These are phyloP conservation scores for Sebastes trivittatus DNA, from an alignment of 2,797 vertebrate genomes.

Conservation along the genomic window DNA sequence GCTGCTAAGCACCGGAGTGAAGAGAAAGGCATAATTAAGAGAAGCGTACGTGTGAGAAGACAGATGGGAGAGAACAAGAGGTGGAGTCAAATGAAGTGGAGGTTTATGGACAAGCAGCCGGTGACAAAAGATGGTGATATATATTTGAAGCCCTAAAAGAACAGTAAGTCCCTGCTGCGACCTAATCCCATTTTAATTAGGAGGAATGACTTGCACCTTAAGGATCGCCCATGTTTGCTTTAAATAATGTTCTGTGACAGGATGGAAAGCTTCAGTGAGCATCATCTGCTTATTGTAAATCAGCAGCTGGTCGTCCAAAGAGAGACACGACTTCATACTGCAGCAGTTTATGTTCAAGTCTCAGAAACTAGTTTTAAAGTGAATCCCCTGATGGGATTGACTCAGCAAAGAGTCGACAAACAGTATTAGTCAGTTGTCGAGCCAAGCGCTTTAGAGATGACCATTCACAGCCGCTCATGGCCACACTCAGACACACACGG, in stretches of 20 bases:
- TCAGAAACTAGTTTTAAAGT: conserved; percentile 17
- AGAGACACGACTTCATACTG: not conserved
- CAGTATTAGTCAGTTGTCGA: not conserved
- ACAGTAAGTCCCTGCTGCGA: not conserved
- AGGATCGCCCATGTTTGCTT: conserved; percentile 16
- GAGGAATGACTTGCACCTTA: conserved; percentile 6
- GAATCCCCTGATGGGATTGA: conserved; percentile 6
- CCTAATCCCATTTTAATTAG: conserved; percentile 30
- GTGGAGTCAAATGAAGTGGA: not conserved
- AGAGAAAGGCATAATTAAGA: conserved; percentile 25
- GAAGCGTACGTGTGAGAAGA: conserved; percentile 29
- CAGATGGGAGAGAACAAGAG: conserved; percentile 28
- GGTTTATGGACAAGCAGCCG: conserved; percentile 27
- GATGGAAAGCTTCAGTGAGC: not conserved
- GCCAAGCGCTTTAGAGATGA: conserved; percentile 14
- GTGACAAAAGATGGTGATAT: conserved; percentile 15
- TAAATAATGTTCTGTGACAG: conserved; percentile 19
- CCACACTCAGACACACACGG: not conserved
- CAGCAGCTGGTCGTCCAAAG: not conserved
- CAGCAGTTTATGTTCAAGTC: conserved; percentile 10
- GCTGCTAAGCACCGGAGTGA: conserved; percentile 12
- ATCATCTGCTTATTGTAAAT: conserved; percentile 21
- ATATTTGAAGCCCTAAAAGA: conserved; percentile 25
- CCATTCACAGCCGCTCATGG: not conserved
- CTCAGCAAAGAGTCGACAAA: not conserved